phyloP scores from a whole-genome alignment of 2,888 invertebrate genomes.

The Melanchra persicariae region DNA sequence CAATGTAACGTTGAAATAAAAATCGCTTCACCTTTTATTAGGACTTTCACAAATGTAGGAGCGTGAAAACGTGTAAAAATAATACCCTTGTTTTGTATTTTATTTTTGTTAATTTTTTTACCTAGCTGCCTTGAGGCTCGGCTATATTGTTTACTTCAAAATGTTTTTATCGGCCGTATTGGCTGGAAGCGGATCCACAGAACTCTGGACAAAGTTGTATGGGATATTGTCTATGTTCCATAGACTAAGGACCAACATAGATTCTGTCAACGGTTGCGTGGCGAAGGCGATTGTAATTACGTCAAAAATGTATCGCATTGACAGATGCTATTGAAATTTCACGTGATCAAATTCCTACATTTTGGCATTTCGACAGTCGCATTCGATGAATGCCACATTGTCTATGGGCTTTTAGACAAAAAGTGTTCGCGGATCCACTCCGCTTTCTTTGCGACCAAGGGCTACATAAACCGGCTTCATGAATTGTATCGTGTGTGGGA shows the following conservation, averaged over 20 bases:
- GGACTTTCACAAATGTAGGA: conserved; percentile 28
- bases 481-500: conserved; percentile 35
- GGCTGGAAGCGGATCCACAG: neutral
- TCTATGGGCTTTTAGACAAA: too few species aligned
- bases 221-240: too few species aligned
- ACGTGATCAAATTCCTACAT: too few species aligned
- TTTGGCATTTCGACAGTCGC: too few species aligned
- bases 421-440: neutral
- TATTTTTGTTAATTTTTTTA: conserved; percentile 38
- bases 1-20: conserved; percentile 40
- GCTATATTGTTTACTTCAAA: conserved; percentile 18
- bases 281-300: too few species aligned
- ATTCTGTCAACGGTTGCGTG: too few species aligned
- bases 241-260: too few species aligned
- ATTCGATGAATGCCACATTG: too few species aligned
- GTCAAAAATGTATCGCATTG: too few species aligned
- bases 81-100: conserved; percentile 45
- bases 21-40: conserved; percentile 48
- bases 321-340: too few species aligned
- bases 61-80: conserved; percentile 38
- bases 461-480: conserved; percentile 1
- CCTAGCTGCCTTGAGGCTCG: conserved; percentile 23
- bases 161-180: neutral
- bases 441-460: neutral
- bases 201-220: neutral